These are phyloP conservation scores for Poecilia velifera DNA, from an alignment of 2,797 vertebrate genomes.

Conservation along the genomic window DNA sequence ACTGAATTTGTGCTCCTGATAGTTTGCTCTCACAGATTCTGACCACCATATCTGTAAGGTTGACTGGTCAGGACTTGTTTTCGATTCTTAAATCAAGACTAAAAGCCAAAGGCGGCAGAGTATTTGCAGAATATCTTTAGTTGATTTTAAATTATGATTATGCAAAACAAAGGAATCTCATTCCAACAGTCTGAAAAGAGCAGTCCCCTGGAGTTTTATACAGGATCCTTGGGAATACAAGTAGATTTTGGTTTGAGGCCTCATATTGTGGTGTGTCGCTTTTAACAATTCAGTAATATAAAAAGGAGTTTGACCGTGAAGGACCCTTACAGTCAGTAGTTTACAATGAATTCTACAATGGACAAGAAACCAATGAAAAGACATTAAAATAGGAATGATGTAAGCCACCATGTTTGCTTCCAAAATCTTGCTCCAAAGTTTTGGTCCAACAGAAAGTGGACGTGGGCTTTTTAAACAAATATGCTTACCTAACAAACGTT, in stretches of 20 bases:
- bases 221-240: background rate
- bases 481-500: slow-evolving; percentile 89
- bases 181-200: background rate
- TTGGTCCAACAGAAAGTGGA: background rate
- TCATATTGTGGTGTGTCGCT: background rate
- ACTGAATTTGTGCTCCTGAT: background rate
- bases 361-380: background rate
- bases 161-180: background rate
- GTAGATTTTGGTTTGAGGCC: background rate
- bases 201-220: background rate
- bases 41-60: background rate
- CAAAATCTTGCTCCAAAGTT: background rate
- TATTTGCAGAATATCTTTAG: background rate
- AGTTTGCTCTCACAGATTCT: background rate
- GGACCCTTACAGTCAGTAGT: background rate
- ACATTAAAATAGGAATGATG: background rate
- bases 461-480: background rate
- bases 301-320: background rate
- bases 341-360: background rate
- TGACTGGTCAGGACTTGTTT: background rate
- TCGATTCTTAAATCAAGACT: background rate
- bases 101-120: background rate
- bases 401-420: background rate
- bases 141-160: background rate
- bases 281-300: background rate